A percentile compares a stretch with the other conserved stretches of the same genome.
Evolutionary conservation across 2,797 vertebrate genomes (phyloP).

Genomic region (Carcharodon carcharias): DNA sequence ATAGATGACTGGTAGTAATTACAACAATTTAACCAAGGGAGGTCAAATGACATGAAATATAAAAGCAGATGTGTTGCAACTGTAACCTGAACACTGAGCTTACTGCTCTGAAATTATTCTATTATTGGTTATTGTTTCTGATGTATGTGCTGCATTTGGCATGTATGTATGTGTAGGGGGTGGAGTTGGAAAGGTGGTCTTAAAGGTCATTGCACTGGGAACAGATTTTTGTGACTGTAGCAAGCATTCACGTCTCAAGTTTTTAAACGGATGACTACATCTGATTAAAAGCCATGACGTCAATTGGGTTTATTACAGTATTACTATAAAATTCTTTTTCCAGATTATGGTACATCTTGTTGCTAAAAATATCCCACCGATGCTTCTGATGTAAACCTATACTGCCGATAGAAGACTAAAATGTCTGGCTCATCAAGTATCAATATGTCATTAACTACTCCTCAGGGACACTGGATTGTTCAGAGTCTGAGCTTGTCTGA

Average conservation of each 20-base stretch:
- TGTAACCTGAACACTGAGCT: background rate
- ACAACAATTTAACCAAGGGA: background rate
- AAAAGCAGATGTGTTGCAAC: background rate
- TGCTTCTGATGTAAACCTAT: background rate
- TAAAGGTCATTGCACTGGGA: background rate
- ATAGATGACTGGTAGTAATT: background rate
- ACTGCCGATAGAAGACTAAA: background rate
- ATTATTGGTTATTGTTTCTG: background rate
- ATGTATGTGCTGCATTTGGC: background rate
- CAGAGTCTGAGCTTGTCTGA: background rate
- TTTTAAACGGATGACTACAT: background rate
- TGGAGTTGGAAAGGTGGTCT: background rate
- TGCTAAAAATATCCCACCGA: background rate
- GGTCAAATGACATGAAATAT: background rate
- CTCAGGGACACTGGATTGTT: background rate
- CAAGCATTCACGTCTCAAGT: background rate
- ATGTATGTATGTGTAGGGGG: background rate
- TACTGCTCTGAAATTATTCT: background rate
- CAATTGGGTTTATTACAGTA: background rate
- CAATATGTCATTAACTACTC: conserved; percentile 2
- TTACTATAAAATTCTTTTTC: conserved; percentile 1
- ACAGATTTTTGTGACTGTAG: background rate
- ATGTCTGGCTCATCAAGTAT: background rate
- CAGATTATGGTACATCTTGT: background rate
- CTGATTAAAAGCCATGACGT: background rate